These are phyloP conservation scores for Pocillopora verrucosa DNA, from an alignment of 64 coral and sea anemone genomes.

Conservation along the genomic window DNA sequence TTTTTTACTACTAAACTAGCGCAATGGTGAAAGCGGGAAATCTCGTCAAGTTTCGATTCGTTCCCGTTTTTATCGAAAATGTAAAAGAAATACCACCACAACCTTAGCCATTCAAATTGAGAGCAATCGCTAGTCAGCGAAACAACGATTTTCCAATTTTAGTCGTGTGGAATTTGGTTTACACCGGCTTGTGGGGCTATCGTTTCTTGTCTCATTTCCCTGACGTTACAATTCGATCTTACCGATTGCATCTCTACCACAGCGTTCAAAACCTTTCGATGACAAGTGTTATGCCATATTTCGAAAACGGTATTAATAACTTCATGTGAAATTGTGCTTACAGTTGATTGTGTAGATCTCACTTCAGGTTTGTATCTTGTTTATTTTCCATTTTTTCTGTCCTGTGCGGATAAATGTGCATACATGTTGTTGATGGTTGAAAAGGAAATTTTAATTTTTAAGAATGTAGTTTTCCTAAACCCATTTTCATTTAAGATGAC, in stretches of 20 bases:
- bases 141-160: not conserved
- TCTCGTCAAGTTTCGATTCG: not conserved
- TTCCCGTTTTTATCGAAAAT: slow-evolving; percentile 6
- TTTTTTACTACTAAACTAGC: slow-evolving; percentile 6
- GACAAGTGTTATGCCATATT: not conserved
- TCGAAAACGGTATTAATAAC: not conserved
- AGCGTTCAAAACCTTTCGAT: not conserved
- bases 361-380: slow-evolving; percentile 17
- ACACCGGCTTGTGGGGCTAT: not conserved
- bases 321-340: not conserved
- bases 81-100: not conserved
- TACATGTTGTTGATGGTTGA: slow-evolving; percentile 2
- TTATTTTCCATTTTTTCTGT: slow-evolving; percentile 10
- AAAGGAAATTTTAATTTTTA: slow-evolving; percentile 26
- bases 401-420: slow-evolving; percentile 13
- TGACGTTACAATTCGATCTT: not conserved
- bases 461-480: slow-evolving; percentile 16
- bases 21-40: slow-evolving; percentile 8
- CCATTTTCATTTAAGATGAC: not conserved
- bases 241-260: not conserved
- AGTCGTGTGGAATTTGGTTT: slow-evolving; percentile 7
- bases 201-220: not conserved
- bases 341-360: not conserved
- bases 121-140: not conserved
- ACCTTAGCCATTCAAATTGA: not conserved